Conservation (phyloP, 92 coral and sea anemone species). For the Phenganax subtilis region DNA sequence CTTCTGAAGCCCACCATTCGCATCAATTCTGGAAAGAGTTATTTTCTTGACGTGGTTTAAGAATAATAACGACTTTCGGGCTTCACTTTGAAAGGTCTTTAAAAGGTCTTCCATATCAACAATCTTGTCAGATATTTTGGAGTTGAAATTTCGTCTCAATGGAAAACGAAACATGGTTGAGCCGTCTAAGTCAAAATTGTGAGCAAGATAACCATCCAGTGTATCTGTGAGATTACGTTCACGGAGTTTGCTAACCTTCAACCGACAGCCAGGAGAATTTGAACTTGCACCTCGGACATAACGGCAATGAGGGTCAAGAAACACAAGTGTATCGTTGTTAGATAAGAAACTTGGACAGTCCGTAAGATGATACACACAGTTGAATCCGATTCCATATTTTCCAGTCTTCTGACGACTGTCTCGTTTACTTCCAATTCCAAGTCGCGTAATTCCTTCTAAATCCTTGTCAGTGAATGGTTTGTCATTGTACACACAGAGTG, state of each 20-base stretch:
- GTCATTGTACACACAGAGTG: conserved; percentile 44
- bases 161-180: conserved; percentile 74
- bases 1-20: conserved; percentile 12
- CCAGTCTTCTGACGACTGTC: conserved; percentile 31
- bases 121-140: conserved; percentile 36
- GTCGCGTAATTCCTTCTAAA: conserved; percentile 36
- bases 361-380: conserved; percentile 42
- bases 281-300: conserved; percentile 19
- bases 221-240: conserved; percentile 56
- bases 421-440: conserved; percentile 39
- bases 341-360: conserved; percentile 46
- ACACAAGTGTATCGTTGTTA: conserved; percentile 27
- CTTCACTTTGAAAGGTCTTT: conserved; percentile 52
- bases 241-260: background rate
- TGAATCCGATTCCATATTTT: conserved; percentile 44
- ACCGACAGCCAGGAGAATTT: conserved; percentile 21
- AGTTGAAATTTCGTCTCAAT: conserved; percentile 47
- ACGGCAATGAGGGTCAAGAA: conserved; percentile 38
- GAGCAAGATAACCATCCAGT: conserved; percentile 54
- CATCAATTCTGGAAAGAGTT: conserved; percentile 55
- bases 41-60: conserved; percentile 65
- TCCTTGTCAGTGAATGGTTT: conserved; percentile 24
- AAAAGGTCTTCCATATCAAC: conserved; percentile 41
- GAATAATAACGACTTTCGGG: conserved; percentile 62
- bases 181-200: conserved; percentile 32